Percentiles rank a stretch among this genome's conserved stretches.
These are phyloP conservation scores for Physocephala rufipes DNA, from an alignment of 2,888 invertebrate genomes.

Conservation along the genomic window DNA sequence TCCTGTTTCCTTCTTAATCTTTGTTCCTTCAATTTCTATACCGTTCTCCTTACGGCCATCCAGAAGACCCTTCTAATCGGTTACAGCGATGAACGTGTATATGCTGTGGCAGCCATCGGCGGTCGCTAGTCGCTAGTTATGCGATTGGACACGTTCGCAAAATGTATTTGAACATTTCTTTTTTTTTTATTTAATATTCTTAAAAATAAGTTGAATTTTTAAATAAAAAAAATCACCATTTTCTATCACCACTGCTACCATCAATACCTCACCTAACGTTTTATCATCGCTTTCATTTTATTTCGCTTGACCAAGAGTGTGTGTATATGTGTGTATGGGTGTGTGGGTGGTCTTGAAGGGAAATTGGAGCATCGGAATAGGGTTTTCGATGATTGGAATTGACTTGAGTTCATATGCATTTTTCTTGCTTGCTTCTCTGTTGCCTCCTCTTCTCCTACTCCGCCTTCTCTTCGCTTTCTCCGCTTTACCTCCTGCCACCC, in stretches of 20 bases:
- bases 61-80: neutral
- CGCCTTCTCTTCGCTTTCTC: neutral
- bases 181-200: conserved; percentile 15
- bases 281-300: neutral
- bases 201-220: conserved; percentile 34
- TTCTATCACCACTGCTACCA: neutral
- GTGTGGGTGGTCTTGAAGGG: too few relatives aligned
- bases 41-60: neutral
- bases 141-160: neutral
- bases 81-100: neutral
- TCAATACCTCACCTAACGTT: neutral
- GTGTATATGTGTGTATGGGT: too few relatives aligned
- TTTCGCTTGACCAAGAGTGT: too few relatives aligned
- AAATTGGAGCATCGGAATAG: too few relatives aligned
- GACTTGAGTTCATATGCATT: too few relatives aligned
- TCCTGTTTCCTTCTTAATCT: conserved; percentile 32
- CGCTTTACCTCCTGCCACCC: conserved; percentile 3
- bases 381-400: too few relatives aligned
- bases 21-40: neutral
- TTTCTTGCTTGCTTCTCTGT: neutral
- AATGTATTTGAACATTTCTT: conserved; percentile 7
- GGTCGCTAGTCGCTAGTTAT: neutral
- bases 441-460: neutral
- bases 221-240: conserved; percentile 30
- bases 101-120: neutral